Evolutionary conservation across 2,888 invertebrate genomes (phyloP).

Genomic region (Tethea ocularis): DNA sequence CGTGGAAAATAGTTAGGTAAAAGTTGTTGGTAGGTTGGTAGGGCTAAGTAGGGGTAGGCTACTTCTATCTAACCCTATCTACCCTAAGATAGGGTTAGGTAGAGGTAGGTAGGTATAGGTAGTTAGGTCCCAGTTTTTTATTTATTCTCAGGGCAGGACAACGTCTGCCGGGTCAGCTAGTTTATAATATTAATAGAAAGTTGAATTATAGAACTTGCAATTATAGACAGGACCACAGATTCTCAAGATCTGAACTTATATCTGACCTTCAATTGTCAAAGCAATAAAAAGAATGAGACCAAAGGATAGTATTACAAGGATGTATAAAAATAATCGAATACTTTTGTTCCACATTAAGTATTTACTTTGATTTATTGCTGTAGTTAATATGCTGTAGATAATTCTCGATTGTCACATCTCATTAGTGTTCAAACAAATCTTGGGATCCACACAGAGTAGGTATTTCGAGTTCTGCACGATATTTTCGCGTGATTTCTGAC

Average conservation of each 20-base stretch:
- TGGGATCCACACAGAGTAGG: neutral
- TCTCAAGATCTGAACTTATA: neutral
- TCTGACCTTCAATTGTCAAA: neutral
- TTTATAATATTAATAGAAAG: too few species aligned
- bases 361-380: neutral
- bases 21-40: too few species aligned
- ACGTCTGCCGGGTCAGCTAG: too few species aligned
- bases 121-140: too few species aligned
- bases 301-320: conserved; percentile 2
- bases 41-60: too few species aligned
- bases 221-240: neutral
- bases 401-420: neutral
- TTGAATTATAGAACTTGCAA: too few species aligned
- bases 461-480: neutral
- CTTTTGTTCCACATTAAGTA: too few species aligned
- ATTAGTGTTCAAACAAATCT: neutral
- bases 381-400: neutral
- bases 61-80: too few species aligned
- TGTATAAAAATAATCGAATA: neutral
- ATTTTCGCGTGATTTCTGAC: neutral
- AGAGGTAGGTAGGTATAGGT: too few species aligned
- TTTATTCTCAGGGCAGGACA: too few species aligned
- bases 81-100: too few species aligned
- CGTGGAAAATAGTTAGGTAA: too few species aligned
- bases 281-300: neutral